These are phyloP conservation scores for Gobio occitaniae DNA, from an alignment of 2,797 vertebrate species.

Conservation along the genomic window DNA sequence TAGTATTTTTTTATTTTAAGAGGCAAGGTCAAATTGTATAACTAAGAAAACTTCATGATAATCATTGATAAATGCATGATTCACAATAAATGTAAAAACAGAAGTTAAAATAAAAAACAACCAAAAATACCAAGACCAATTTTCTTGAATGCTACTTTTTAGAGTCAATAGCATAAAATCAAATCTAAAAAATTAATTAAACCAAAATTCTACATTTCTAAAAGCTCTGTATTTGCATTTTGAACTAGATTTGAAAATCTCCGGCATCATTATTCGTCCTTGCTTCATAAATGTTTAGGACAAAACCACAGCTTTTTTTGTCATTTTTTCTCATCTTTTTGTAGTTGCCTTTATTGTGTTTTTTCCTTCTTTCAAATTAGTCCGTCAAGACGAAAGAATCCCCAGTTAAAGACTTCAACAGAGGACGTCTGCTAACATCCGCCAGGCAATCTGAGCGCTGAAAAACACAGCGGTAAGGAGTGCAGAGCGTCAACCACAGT, in stretches of 20 bases:
- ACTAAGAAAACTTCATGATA: background rate
- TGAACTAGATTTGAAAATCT: background rate
- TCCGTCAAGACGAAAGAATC: conserved; percentile 25
- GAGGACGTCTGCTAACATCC: conserved; percentile 38
- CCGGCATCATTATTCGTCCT: background rate
- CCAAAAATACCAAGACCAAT: background rate
- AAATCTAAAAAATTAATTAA: background rate
- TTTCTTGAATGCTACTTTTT: background rate
- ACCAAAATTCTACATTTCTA: background rate
- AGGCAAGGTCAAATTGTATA: background rate
- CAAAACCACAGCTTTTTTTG: background rate
- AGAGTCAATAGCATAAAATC: background rate
- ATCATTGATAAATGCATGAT: background rate
- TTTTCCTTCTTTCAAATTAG: conserved; percentile 10
- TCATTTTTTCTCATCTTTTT: background rate
- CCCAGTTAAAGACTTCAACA: conserved; percentile 36
- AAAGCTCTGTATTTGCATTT: background rate
- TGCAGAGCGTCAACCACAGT: conserved; percentile 13
- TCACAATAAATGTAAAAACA: background rate
- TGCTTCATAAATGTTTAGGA: background rate
- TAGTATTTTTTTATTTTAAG: background rate
- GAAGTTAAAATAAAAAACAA: background rate
- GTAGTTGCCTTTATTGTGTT: background rate
- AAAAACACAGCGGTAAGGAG: conserved; percentile 37
- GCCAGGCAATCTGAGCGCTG: conserved; percentile 18